Percentiles rank a stretch among this genome's conserved stretches.
Evolutionary conservation across 1,140 invertebrate genomes (phyloP).

Genomic region (Gryllus bimaculatus): DNA sequence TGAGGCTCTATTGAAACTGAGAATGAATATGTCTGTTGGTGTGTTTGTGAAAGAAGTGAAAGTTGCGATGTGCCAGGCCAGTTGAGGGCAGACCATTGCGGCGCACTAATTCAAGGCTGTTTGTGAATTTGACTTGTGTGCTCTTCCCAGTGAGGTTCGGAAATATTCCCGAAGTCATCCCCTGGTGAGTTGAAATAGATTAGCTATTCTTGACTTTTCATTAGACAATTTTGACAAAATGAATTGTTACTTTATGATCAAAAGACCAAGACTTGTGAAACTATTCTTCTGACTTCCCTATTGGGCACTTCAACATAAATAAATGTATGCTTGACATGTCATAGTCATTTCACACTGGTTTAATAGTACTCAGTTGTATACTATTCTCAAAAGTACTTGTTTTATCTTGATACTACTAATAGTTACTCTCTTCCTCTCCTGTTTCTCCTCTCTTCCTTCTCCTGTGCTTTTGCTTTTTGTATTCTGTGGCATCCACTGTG

Average conservation of each 20-base stretch:
- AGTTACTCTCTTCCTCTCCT: fast-evolving
- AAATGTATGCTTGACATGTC: too few relatives aligned
- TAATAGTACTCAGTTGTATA: too few relatives aligned
- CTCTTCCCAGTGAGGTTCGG: constrained; percentile 67
- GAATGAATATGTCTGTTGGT: neutral
- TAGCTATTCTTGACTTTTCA: neutral
- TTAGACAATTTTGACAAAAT: neutral
- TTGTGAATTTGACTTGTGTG: neutral
- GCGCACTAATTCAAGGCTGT: neutral
- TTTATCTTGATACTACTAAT: too few relatives aligned
- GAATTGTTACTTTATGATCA: neutral
- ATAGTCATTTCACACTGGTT: too few relatives aligned
- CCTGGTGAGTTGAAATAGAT: constrained; percentile 55
- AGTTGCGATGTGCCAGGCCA: neutral
- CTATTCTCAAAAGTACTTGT: too few relatives aligned
- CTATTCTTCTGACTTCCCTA: too few relatives aligned
- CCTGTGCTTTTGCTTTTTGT: too few relatives aligned
- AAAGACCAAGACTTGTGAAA: too few relatives aligned
- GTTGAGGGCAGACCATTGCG: neutral
- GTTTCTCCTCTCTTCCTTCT: too few relatives aligned
- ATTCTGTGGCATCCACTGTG: too few relatives aligned
- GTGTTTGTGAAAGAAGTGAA: neutral
- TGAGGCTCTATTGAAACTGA: too few relatives aligned
- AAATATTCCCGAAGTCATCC: constrained; percentile 74
- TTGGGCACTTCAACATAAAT: too few relatives aligned